These are phyloP conservation scores for Phrynocephalus versicolor DNA, from an alignment of 2,113 vertebrate genomes.

Conservation along the genomic window DNA sequence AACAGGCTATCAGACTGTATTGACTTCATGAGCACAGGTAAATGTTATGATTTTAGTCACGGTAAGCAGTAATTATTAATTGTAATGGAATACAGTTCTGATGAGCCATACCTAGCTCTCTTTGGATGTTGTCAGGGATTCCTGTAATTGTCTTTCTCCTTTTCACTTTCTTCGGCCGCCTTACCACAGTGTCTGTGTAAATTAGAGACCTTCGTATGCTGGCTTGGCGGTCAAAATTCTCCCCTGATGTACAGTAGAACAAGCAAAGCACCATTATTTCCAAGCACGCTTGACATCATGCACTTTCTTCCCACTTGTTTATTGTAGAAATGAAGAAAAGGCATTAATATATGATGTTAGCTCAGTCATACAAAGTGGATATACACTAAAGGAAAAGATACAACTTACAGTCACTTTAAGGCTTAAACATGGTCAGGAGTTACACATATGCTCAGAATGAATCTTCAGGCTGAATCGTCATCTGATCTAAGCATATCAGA, in stretches of 20 bases:
- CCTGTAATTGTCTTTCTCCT: constrained; percentile 99
- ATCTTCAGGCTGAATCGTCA: neutral
- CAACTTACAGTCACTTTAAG: constrained; percentile 66
- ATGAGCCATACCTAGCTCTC: constrained; percentile 97
- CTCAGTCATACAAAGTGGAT: constrained; percentile 68
- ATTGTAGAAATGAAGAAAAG: constrained; percentile 77
- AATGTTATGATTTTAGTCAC: constrained; percentile 67
- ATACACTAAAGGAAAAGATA: constrained; percentile 61
- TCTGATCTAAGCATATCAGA: constrained; percentile 5
- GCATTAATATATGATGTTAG: constrained; percentile 85
- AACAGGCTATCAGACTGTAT: constrained; percentile 78
- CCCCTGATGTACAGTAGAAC: constrained; percentile 92
- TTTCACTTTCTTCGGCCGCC: constrained; percentile 98
- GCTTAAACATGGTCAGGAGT: constrained; percentile 47
- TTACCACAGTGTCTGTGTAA: constrained; percentile 97
- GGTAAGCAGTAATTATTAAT: constrained; percentile 66
- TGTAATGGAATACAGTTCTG: constrained; percentile 79
- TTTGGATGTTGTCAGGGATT: constrained; percentile 95
- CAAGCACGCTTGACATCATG: constrained; percentile 82
- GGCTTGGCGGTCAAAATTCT: constrained; percentile 99
- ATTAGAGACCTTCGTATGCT: constrained; percentile 97
- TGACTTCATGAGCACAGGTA: constrained; percentile 62
- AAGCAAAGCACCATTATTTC: constrained; percentile 91
- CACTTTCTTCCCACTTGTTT: constrained; percentile 79
- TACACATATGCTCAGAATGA: neutral